Conservation (phyloP, 2,888 invertebrate species). For the Lissonota sp. region DNA sequence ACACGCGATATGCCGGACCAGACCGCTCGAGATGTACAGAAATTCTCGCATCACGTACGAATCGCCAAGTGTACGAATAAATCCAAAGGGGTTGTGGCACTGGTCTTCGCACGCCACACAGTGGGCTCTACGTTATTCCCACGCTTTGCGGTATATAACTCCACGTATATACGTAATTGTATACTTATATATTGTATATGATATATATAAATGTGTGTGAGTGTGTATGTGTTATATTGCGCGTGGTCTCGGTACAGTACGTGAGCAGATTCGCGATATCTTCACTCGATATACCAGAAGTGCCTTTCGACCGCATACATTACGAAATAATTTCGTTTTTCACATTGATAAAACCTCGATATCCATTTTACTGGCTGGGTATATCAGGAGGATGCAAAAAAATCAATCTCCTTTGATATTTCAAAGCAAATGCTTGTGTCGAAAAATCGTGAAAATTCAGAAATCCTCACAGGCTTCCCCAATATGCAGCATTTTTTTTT, state of each 20-base stretch:
- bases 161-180: too few relatives aligned
- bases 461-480: too few relatives aligned
- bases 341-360: conserved; percentile 52
- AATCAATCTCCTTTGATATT: too few relatives aligned
- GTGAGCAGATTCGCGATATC: conserved; percentile 58
- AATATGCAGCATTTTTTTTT: too few relatives aligned
- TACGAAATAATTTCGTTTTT: conserved; percentile 58
- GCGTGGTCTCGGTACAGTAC: conserved; percentile 36
- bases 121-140: not conserved
- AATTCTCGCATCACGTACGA: conserved; percentile 58
- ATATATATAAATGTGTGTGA: not conserved
- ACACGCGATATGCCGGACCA: not conserved
- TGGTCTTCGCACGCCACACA: conserved; percentile 28
- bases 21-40: not conserved
- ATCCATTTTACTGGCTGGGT: not conserved
- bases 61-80: conserved; percentile 65
- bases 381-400: not conserved
- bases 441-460: too few relatives aligned
- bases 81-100: conserved; percentile 53
- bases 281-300: conserved; percentile 21
- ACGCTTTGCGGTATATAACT: too few relatives aligned
- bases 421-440: too few relatives aligned
- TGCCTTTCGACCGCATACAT: conserved; percentile 17
- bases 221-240: conserved; percentile 8
- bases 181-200: not conserved